phyloP scores from a whole-genome alignment of 2,797 vertebrate genomes.

The Anisognathus igniventris region DNA sequence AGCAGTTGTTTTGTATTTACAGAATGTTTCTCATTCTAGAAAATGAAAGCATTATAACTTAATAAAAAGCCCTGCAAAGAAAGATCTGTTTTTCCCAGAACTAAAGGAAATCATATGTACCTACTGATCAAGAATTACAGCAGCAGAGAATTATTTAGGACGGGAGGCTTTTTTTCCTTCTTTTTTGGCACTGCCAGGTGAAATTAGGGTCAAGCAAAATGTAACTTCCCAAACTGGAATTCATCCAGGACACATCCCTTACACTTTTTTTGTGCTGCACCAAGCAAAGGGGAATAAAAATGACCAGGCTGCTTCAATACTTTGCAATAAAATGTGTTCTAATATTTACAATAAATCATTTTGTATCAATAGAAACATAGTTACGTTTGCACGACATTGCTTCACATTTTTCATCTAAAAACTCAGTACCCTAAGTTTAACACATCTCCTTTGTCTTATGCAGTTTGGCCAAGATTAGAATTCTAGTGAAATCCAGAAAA shows the following conservation, averaged over 20 bases:
- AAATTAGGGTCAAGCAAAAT: conserved; percentile 12
- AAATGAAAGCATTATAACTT: neutral
- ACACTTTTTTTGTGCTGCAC: neutral
- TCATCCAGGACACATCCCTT: neutral
- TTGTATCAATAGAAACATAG: neutral
- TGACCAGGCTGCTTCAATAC: neutral
- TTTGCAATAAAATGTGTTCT: neutral
- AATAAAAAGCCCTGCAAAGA: neutral
- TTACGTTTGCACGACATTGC: neutral
- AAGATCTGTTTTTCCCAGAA: neutral
- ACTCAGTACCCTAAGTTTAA: neutral
- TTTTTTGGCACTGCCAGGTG: neutral
- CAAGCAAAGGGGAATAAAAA: neutral
- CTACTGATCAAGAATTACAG: neutral
- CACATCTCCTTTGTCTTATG: neutral
- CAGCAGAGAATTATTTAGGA: neutral
- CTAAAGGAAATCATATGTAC: neutral
- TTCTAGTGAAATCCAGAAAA: neutral
- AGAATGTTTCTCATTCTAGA: neutral
- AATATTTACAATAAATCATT: conserved; percentile 2
- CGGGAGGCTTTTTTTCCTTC: neutral
- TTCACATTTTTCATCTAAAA: conserved; percentile 1
- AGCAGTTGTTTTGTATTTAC: neutral
- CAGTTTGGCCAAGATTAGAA: neutral
- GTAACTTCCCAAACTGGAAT: neutral